Percentiles rank a stretch among this genome's conserved stretches.
Evolutionary conservation across 2,113 vertebrate species (phyloP).

Genomic region (Ageneiosus marmoratus): DNA sequence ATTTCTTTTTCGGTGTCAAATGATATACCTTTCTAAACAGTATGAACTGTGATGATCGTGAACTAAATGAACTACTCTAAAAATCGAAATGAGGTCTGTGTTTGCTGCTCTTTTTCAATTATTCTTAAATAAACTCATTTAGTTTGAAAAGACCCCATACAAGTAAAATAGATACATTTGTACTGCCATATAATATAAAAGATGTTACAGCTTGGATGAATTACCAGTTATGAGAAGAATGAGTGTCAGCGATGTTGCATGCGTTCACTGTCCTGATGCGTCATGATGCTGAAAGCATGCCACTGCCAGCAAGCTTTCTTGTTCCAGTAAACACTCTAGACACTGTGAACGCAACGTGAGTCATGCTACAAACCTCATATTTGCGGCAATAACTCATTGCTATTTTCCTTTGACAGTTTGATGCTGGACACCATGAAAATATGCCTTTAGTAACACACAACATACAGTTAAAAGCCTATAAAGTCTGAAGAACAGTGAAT

Average conservation of each 20-base stretch:
- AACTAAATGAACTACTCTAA: constrained; percentile 24
- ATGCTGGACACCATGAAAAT: constrained; percentile 10
- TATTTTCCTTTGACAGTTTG: constrained; percentile 17
- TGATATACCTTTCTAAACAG: constrained; percentile 11
- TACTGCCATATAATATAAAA: not conserved
- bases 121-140: not conserved
- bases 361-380: constrained; percentile 20
- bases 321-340: constrained; percentile 3
- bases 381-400: not conserved
- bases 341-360: constrained; percentile 17
- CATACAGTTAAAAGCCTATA: not conserved
- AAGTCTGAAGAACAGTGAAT: not conserved
- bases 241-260: not conserved
- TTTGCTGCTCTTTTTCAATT: not conserved
- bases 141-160: not conserved
- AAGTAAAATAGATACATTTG: not conserved
- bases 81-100: not conserved
- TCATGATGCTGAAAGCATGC: not conserved
- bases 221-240: not conserved
- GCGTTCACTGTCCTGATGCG: not conserved
- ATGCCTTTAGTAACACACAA: not conserved
- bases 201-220: not conserved
- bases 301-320: constrained; percentile 10
- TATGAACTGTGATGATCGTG: constrained; percentile 17
- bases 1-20: constrained; percentile 3